Percentiles rank a stretch among this genome's conserved stretches.
Conservation (phyloP, 2,797 vertebrate species). For the Xiphorhynchus erythropygius region DNA sequence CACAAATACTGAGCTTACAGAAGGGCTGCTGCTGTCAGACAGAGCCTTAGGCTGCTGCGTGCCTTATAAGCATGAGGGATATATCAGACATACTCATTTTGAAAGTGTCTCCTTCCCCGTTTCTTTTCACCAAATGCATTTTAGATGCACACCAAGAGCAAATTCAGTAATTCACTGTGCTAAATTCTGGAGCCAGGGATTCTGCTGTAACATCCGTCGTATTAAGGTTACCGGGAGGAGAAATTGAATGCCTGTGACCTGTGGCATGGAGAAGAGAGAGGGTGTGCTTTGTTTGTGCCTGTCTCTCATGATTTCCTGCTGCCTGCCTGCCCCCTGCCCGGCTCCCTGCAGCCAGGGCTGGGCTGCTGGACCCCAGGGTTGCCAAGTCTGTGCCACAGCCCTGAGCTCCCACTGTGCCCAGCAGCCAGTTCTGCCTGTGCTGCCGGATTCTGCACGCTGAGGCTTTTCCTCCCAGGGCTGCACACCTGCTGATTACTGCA, state of each 20-base stretch:
- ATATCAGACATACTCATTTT: neutral
- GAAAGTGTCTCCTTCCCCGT: rapidly evolving
- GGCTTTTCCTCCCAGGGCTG: neutral
- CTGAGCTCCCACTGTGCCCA: neutral
- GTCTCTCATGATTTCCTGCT: rapidly evolving
- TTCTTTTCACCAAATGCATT: neutral
- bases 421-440: neutral
- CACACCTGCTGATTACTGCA: neutral
- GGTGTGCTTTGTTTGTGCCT: rapidly evolving
- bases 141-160: neutral
- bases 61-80: neutral
- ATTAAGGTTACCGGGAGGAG: neutral
- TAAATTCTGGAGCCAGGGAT: neutral
- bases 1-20: neutral
- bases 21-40: neutral
- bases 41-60: neutral
- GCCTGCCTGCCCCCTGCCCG: rapidly evolving
- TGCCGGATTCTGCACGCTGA: neutral
- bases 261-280: rapidly evolving
- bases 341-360: neutral
- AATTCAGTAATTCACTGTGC: neutral
- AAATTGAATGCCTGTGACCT: rapidly evolving
- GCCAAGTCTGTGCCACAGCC: neutral
- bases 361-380: rapidly evolving
- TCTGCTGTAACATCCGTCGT: rapidly evolving